Base-by-base conservation (phyloP, 2,888 invertebrate genomes). In the Alloplasta piceator region DNA sequence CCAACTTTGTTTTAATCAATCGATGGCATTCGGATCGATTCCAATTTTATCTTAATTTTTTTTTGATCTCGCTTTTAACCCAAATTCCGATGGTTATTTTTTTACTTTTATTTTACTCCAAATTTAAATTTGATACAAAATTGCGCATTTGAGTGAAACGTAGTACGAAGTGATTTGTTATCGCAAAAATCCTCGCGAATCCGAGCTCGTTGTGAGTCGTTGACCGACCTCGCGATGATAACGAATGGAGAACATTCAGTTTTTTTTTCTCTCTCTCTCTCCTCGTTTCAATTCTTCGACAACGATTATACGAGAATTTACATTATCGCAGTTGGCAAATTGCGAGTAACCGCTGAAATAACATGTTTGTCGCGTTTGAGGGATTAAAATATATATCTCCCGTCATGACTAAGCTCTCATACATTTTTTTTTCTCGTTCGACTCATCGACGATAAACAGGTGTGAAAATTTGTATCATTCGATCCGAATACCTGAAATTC, bases 191-290 rank as follows among this genome's bases (percentile, higher is more conserved):
- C 56, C 56, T 55, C 67, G 55, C 66, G 56, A 72, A 76, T 72
- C 75, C n/a, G 10, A 71, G 58, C 26, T 26, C 26, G 26, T 26
- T 3, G 26, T 56, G 56, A 68, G 80, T 80, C 80, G 67, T 71
- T 76, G 80, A 80, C 80, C 80, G 80, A 76, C 75, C 71, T 80
- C 76, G 55, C 56, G 48, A 12, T 58, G 75, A 80, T 76, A 76
- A 67, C 61, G 71, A 55, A 52, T 63, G 12, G 72, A 39, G 43
- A 55, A 36, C 12, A 41, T 60, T 71, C 50, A 2, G 14, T 68
- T 68, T 56, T 55, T 60, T 73, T 68, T 41, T 56, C 10, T 36
- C 36, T 70, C 9, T 46, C 70, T 76, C 56, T 55, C 26, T 1
- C 26, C 63, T 61, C 7, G 43, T 26, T 43, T 60, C 39, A 14